Percentiles rank a stretch among this genome's conserved stretches.
Evolutionary conservation across 2,113 vertebrate genomes (phyloP).

Genomic region (Eonycteris spelaea): DNA sequence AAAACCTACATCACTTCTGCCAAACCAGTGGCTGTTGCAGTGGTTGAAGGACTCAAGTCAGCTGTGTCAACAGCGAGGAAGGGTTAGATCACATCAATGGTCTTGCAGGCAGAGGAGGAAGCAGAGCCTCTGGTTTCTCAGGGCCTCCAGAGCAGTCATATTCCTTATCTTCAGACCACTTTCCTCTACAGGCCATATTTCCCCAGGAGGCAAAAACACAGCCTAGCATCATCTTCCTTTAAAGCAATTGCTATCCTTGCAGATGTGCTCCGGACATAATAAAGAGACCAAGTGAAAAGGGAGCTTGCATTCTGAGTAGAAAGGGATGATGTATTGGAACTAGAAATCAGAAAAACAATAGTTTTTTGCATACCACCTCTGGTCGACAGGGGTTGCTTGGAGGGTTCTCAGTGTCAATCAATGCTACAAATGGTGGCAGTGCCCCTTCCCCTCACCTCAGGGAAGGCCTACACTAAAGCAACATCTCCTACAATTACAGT

Average conservation of each 20-base stretch:
- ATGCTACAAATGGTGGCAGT: not conserved
- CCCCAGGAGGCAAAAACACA: not conserved
- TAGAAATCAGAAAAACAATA: not conserved
- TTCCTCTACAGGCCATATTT: not conserved
- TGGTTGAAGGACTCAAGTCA: too few species aligned
- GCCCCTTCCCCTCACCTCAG: not conserved
- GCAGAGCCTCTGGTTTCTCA: not conserved
- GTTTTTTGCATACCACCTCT: not conserved
- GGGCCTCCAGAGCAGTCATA: not conserved
- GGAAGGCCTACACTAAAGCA: not conserved
- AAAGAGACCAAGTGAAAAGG: not conserved
- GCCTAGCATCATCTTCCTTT: not conserved
- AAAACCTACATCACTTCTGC: not conserved
- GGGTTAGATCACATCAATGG: accelerated
- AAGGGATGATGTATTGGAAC: not conserved
- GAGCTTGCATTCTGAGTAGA: not conserved
- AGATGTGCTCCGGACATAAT: not conserved
- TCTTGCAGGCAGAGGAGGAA: not conserved
- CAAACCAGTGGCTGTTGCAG: not conserved
- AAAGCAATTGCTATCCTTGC: not conserved
- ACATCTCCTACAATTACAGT: not conserved
- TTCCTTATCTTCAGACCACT: not conserved
- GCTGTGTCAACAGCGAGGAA: accelerated
- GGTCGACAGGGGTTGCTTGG: not conserved
- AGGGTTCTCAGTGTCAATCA: not conserved